phyloP scores from a whole-genome alignment of 2,888 invertebrate species.

The Eremobia ochroleuca region DNA sequence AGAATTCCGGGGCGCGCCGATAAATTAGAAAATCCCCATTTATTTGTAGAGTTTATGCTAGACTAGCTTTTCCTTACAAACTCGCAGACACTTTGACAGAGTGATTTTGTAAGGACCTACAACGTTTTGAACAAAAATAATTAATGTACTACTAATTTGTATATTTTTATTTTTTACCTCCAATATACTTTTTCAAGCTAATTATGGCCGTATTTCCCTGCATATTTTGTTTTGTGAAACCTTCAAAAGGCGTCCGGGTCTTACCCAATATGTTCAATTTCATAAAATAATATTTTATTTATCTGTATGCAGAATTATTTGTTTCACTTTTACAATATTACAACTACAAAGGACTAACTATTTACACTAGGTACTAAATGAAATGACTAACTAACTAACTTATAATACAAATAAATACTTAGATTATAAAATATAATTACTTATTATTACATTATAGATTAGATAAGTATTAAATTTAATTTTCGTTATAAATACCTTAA shows the following conservation, averaged over 20 bases:
- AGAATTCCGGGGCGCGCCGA: conserved; percentile 79
- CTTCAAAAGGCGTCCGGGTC: neutral
- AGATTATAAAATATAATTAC: no score
- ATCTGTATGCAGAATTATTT: no score
- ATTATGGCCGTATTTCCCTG: neutral
- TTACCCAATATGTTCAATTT: neutral
- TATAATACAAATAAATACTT: no score
- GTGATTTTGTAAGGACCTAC: neutral
- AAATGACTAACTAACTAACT: no score
- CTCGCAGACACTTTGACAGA: neutral
- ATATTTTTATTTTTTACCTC: neutral
- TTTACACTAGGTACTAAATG: no score
- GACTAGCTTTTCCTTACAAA: conserved; percentile 21
- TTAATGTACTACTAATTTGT: neutral
- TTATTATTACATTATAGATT: no score
- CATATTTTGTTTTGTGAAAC: neutral
- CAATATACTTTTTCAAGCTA: neutral
- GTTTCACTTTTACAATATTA: no score
- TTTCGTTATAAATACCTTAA: neutral
- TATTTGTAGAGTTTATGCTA: conserved; percentile 83
- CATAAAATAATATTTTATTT: neutral
- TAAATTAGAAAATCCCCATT: conserved; percentile 85
- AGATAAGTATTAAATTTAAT: neutral
- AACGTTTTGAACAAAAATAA: neutral
- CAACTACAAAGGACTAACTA: no score